Percentiles rank a stretch among this genome's conserved stretches.
These are phyloP conservation scores for Scaptomyza caliginosa DNA, from an alignment of 2,888 invertebrate genomes.

Conservation along the genomic window DNA sequence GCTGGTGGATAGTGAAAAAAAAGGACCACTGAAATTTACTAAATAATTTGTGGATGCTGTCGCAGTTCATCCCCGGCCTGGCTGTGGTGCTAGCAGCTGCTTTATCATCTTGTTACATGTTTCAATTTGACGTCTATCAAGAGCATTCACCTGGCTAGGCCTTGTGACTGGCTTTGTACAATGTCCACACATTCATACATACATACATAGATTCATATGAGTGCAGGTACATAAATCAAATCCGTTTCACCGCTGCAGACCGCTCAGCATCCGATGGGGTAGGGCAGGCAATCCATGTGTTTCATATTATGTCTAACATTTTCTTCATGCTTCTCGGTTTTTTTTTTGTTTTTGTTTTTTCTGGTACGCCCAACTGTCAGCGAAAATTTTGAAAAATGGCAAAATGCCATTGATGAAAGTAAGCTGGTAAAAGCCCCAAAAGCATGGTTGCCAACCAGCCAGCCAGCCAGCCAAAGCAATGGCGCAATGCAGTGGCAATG, in stretches of 20 bases:
- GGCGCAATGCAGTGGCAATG: constrained; percentile 57
- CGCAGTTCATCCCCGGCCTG: constrained; percentile 15
- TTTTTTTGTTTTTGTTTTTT: constrained; percentile 11
- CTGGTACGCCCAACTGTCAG: constrained; percentile 69
- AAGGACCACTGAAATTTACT: constrained; percentile 59
- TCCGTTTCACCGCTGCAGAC: constrained; percentile 44
- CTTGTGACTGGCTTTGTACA: constrained; percentile 8
- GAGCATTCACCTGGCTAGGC: constrained; percentile 60
- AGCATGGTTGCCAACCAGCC: constrained; percentile 41
- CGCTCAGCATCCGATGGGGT: constrained; percentile 32
- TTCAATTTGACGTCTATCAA: constrained; percentile 75
- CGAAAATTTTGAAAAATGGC: constrained; percentile 81
- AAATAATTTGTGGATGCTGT: constrained; percentile 70
- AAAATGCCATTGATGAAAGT: constrained; percentile 80
- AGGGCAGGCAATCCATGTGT: constrained; percentile 44
- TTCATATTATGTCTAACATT: constrained; percentile 67
- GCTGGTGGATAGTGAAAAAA: not conserved
- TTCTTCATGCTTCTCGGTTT: constrained; percentile 36
- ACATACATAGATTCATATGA: not conserved
- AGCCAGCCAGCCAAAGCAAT: constrained; percentile 33
- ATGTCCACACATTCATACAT: not conserved
- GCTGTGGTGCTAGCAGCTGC: constrained; percentile 21
- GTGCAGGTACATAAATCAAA: constrained; percentile 69
- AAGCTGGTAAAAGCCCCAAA: constrained; percentile 56
- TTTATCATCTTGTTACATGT: constrained; percentile 76